Evolutionary conservation across 53 echinoderm and acorn worm species (phyloP).

Genomic region (Holothuria leucospilota): DNA sequence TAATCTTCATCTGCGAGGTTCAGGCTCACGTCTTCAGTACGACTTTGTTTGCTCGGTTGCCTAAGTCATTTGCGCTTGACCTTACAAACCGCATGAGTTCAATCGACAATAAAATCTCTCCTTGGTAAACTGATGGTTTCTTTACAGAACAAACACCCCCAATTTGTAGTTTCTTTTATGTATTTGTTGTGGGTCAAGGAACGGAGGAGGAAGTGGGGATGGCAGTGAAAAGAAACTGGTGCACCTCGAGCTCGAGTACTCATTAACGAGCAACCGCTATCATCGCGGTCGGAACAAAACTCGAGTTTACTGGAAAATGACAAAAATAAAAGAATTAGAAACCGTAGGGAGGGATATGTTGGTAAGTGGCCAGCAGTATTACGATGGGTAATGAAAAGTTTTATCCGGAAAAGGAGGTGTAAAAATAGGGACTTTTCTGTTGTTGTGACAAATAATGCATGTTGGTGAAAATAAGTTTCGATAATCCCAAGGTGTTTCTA

Average conservation of each 20-base stretch:
- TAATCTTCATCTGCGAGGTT: neutral
- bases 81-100: conserved; percentile 32
- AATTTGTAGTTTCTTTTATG: conserved; percentile 6
- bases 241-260: neutral
- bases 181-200: conserved; percentile 37
- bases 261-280: conserved; percentile 35
- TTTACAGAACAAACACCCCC: conserved; percentile 14
- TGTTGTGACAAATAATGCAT: no score
- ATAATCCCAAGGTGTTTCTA: no score
- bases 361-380: no score
- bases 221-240: neutral
- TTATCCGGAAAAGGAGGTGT: no score
- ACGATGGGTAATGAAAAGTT: no score
- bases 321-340: no score
- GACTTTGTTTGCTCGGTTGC: conserved; percentile 7
- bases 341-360: no score
- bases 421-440: no score
- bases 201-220: conserved; percentile 17
- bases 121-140: conserved; percentile 28
- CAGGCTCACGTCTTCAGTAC: neutral
- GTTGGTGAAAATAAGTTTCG: no score
- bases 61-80: conserved; percentile 39
- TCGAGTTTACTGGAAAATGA: no score
- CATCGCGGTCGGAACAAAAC: neutral
- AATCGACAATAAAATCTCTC: conserved; percentile 9